Percentiles rank a stretch among this genome's conserved stretches.
Evolutionary conservation across 2,797 vertebrate species (phyloP).

Genomic region (Rhabdomys pumilio): DNA sequence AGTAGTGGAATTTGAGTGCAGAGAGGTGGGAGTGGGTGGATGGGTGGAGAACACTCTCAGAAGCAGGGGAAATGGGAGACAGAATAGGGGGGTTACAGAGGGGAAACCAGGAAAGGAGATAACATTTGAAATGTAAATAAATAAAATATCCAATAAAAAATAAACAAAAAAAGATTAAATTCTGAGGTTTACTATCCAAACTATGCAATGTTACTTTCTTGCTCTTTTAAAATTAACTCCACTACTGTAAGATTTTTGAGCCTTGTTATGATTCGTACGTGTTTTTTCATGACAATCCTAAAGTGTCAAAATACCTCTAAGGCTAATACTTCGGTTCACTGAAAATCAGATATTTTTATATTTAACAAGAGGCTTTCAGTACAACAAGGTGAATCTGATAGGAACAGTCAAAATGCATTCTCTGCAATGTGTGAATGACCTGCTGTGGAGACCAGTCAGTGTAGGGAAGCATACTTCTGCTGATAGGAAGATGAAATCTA

Average conservation of each 20-base stretch:
- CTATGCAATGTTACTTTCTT: background rate
- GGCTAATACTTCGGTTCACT: slow-evolving; percentile 27
- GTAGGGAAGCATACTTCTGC: slow-evolving; percentile 49
- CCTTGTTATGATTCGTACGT: background rate
- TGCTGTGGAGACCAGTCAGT: slow-evolving; percentile 30
- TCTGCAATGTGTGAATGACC: slow-evolving; percentile 71
- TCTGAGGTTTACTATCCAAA: slow-evolving; percentile 18
- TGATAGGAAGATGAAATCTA: slow-evolving; percentile 62
- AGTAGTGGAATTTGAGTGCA: too few species aligned
- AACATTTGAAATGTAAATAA: too few species aligned
- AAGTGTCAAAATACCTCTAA: slow-evolving; percentile 34
- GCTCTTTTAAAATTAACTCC: slow-evolving; percentile 11
- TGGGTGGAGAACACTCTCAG: too few species aligned
- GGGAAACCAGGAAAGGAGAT: too few species aligned
- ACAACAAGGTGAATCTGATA: slow-evolving; percentile 59
- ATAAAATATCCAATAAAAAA: too few species aligned
- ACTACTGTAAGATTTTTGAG: background rate
- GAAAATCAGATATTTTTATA: slow-evolving; percentile 75
- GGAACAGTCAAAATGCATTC: slow-evolving; percentile 59
- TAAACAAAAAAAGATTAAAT: background rate
- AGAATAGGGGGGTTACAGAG: too few species aligned
- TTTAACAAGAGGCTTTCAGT: slow-evolving; percentile 4
- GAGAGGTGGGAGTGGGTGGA: too few species aligned
- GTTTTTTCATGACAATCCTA: background rate
- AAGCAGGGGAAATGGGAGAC: too few species aligned